These are phyloP conservation scores for Acropternis orthonyx DNA, from an alignment of 2,797 vertebrate species.

Conservation along the genomic window DNA sequence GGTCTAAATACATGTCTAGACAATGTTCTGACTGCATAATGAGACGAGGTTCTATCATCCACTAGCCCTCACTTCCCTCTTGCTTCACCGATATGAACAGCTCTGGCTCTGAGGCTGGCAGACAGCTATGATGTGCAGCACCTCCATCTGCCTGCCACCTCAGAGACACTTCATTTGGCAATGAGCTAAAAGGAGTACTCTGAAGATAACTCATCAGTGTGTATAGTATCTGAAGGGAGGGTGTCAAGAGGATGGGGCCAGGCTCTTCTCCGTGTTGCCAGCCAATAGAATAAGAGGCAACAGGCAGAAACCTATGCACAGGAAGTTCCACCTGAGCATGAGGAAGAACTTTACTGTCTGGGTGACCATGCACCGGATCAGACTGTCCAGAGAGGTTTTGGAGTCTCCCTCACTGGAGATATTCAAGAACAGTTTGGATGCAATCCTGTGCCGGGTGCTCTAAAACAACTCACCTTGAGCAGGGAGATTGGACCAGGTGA, in stretches of 20 bases:
- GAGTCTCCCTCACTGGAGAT: not conserved
- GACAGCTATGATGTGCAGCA: not conserved
- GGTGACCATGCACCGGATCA: not conserved
- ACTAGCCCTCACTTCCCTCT: not conserved
- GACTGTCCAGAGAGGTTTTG: not conserved
- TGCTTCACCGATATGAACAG: not conserved
- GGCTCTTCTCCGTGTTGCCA: not conserved
- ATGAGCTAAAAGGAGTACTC: not conserved
- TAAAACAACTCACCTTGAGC: not conserved
- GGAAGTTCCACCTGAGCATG: not conserved
- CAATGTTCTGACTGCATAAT: not conserved
- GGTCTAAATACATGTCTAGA: not conserved
- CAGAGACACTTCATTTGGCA: not conserved
- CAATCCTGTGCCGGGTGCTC: not conserved
- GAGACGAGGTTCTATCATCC: not conserved
- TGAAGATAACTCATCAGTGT: not conserved
- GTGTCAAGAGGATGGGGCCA: not conserved
- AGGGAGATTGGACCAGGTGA: not conserved
- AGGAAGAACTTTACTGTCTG: not conserved
- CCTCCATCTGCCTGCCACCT: not conserved
- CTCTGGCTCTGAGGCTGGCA: not conserved
- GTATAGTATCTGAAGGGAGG: not conserved
- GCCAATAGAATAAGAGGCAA: not conserved
- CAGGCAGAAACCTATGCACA: not conserved
- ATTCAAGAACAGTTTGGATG: not conserved